phyloP scores from a whole-genome alignment of 2,888 invertebrate genomes.

The Caenorhabditis imperialis region DNA sequence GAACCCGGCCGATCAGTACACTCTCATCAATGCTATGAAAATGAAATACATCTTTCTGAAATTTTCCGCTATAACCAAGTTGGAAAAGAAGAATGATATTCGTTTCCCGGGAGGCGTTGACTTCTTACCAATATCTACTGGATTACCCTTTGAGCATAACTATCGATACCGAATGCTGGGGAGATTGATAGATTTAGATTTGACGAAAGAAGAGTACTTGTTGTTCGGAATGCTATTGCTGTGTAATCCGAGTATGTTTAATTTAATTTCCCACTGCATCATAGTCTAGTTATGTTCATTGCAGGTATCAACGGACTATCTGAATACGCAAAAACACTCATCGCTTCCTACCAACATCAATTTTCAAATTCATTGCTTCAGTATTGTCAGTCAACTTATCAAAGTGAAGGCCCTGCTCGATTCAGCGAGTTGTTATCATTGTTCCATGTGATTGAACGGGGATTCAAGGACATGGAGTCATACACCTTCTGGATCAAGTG shows the following conservation, averaged over 20 bases:
- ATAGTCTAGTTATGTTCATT: background rate
- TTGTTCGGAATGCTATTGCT: constrained; percentile 6
- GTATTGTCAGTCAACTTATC: constrained; percentile 11
- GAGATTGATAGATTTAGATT: background rate
- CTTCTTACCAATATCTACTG: too few relatives aligned
- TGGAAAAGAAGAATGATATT: too few relatives aligned
- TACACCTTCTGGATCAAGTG: too few relatives aligned
- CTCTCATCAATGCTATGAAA: too few relatives aligned
- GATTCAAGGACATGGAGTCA: too few relatives aligned
- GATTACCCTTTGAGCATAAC: too few relatives aligned
- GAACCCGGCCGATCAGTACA: too few relatives aligned
- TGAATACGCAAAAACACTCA: background rate
- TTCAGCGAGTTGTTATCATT: constrained; percentile 4
- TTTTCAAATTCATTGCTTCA: constrained; percentile 5
- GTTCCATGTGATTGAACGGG: background rate
- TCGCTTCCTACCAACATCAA: constrained; percentile 1
- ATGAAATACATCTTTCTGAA: too few relatives aligned
- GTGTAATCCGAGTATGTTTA: constrained; percentile 23
- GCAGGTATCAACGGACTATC: constrained; percentile 12
- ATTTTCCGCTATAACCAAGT: too few relatives aligned
- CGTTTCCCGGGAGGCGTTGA: too few relatives aligned
- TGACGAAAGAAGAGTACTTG: constrained; percentile 13
- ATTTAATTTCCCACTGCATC: background rate
- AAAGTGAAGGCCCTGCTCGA: constrained; percentile 3
- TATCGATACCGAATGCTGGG: constrained; percentile 1